Evolutionary conservation across 2,888 invertebrate species (phyloP).

Genomic region (Tipula unca): DNA sequence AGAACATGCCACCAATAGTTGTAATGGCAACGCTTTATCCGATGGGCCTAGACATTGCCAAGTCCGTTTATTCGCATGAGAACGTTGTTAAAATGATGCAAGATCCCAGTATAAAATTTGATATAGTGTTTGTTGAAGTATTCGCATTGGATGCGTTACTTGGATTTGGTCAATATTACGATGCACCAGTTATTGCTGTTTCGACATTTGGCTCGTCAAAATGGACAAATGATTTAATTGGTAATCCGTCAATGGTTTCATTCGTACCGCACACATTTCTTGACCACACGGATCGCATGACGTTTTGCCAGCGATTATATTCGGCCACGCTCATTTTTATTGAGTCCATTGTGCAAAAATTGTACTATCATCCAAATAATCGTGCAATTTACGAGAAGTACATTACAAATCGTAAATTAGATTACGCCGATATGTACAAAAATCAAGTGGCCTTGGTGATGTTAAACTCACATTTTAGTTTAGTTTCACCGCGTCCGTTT

Average conservation of each 20-base stretch:
- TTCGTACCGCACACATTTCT: slow-evolving; percentile 34
- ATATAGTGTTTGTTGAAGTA: slow-evolving; percentile 30
- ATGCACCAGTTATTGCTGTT: slow-evolving; percentile 30
- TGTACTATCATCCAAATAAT: not conserved
- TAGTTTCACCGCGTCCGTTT: slow-evolving; percentile 36
- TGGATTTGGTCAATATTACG: slow-evolving; percentile 30
- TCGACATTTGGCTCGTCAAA: no score
- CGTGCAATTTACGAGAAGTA: no score
- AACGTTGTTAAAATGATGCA: no score
- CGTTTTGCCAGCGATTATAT: slow-evolving; percentile 33
- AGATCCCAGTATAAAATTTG: no score
- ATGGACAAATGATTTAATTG: no score
- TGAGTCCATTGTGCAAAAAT: not conserved
- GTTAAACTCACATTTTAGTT: slow-evolving; percentile 37
- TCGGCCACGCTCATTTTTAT: not conserved
- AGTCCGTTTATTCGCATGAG: no score
- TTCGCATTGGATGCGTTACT: no score
- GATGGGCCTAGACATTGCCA: not conserved
- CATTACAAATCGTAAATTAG: no score
- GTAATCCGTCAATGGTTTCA: slow-evolving; percentile 38
- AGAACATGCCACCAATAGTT: not conserved
- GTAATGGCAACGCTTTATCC: no score
- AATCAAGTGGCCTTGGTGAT: no score
- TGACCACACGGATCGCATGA: slow-evolving; percentile 37
- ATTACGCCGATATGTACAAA: no score